Conservation (phyloP, 2,797 vertebrate genomes). For the Dryobates pubescens region DNA sequence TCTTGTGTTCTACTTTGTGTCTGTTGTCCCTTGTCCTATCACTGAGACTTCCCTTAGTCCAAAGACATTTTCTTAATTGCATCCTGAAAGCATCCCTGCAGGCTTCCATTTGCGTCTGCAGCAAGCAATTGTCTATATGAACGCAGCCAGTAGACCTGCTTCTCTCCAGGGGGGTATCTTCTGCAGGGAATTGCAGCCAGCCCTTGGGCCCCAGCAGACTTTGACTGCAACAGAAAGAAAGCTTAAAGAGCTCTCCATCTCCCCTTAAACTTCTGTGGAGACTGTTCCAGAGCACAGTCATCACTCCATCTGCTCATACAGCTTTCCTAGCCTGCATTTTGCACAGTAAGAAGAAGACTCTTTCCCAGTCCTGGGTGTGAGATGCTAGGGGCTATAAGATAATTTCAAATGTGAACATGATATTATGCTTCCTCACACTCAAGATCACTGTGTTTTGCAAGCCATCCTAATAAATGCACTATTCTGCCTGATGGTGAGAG, state of each 20-base stretch:
- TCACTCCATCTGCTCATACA: neutral
- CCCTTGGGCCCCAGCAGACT: slow-evolving; percentile 26
- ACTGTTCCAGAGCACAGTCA: neutral
- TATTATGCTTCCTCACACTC: slow-evolving; percentile 17
- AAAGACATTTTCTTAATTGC: slow-evolving; percentile 56
- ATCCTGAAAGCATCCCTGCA: slow-evolving; percentile 47
- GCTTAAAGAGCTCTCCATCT: slow-evolving; percentile 46
- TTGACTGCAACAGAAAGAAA: slow-evolving; percentile 36
- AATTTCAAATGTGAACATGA: slow-evolving; percentile 50
- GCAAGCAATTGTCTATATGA: neutral
- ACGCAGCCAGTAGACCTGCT: slow-evolving; percentile 1
- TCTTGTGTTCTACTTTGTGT: too few species aligned
- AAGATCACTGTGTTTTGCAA: slow-evolving; percentile 32
- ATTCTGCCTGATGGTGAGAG: neutral
- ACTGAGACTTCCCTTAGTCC: neutral
- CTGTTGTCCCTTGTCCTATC: too few species aligned
- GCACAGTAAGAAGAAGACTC: neutral
- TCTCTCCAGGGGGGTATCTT: slow-evolving; percentile 35
- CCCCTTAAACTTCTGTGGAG: slow-evolving; percentile 29
- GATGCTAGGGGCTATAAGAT: slow-evolving; percentile 17
- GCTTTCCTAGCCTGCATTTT: neutral
- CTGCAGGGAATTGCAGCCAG: slow-evolving; percentile 4
- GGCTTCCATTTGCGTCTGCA: neutral
- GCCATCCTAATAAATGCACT: slow-evolving; percentile 45
- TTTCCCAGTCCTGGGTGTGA: neutral